Conservation (phyloP, 2,888 invertebrate species). For the Agrypnus murinus region DNA sequence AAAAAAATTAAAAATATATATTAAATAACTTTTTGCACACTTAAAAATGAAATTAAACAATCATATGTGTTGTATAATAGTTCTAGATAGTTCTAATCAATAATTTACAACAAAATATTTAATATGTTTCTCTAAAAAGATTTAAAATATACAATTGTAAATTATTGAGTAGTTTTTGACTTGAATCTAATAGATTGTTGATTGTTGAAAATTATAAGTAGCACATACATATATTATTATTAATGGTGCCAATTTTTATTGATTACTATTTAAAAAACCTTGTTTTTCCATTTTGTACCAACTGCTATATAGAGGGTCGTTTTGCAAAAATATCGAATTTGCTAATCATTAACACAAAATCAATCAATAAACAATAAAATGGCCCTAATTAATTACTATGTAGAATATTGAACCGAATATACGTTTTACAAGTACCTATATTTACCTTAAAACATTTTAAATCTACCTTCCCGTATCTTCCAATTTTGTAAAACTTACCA, state of each 20-base stretch:
- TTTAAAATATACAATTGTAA: background rate
- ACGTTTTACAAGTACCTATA: too few relatives aligned
- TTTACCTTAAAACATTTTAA: conserved; percentile 20
- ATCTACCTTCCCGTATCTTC: conserved; percentile 48
- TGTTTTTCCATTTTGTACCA: background rate
- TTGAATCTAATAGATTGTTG: conserved; percentile 38
- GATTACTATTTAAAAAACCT: background rate
- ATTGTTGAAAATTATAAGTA: conserved; percentile 38
- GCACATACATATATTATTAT: conserved; percentile 33
- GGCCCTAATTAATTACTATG: conserved; percentile 17
- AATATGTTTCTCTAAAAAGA: conserved; percentile 20
- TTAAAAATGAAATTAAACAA: conserved; percentile 53
- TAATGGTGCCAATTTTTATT: conserved; percentile 39
- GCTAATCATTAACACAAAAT: background rate
- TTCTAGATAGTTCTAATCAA: conserved; percentile 8
- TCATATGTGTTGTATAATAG: conserved; percentile 51
- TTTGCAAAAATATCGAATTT: too few relatives aligned
- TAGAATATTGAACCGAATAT: too few relatives aligned
- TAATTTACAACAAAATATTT: too few relatives aligned
- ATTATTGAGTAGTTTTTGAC: conserved; percentile 13
- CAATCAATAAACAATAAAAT: conserved; percentile 11
- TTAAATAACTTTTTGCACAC: conserved; percentile 49
- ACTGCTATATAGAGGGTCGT: too few relatives aligned
- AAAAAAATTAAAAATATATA: conserved; percentile 39
- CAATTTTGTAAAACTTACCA: conserved; percentile 43